Evolutionary conservation across 2,113 vertebrate species (phyloP).

Genomic region (Ibidorhyncha struthersii): DNA sequence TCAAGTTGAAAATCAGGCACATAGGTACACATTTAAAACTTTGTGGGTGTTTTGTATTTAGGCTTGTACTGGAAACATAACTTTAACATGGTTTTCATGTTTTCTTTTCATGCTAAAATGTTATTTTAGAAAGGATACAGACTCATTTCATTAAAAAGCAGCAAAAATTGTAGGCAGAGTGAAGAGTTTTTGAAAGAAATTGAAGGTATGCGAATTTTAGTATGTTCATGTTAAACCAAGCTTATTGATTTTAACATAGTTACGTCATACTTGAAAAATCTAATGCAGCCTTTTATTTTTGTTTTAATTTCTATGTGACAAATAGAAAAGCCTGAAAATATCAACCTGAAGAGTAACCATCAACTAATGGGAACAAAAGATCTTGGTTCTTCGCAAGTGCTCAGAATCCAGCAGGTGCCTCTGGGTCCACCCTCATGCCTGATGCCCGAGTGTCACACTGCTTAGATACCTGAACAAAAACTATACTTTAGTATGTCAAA

Average conservation of each 20-base stretch:
- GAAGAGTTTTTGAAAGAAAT: background rate
- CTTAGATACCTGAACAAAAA: background rate
- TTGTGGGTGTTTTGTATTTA: background rate
- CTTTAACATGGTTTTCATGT: background rate
- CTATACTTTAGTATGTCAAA: background rate
- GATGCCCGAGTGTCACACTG: background rate
- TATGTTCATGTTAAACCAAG: background rate
- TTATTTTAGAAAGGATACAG: background rate
- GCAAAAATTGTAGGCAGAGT: background rate
- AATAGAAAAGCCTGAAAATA: background rate
- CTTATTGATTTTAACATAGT: background rate
- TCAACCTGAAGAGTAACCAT: background rate
- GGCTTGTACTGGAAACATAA: background rate
- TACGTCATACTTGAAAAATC: background rate
- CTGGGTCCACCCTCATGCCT: background rate
- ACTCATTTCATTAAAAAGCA: background rate
- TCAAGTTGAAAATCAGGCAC: background rate
- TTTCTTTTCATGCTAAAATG: background rate
- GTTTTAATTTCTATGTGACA: background rate
- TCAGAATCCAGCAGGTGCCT: background rate
- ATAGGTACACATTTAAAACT: background rate
- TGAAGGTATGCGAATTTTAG: background rate
- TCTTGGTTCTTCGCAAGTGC: background rate
- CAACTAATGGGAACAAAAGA: background rate
- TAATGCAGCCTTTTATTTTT: background rate